These are phyloP conservation scores for Reticulitermes lucifugus DNA, from an alignment of 2,888 invertebrate species.

Conservation along the genomic window DNA sequence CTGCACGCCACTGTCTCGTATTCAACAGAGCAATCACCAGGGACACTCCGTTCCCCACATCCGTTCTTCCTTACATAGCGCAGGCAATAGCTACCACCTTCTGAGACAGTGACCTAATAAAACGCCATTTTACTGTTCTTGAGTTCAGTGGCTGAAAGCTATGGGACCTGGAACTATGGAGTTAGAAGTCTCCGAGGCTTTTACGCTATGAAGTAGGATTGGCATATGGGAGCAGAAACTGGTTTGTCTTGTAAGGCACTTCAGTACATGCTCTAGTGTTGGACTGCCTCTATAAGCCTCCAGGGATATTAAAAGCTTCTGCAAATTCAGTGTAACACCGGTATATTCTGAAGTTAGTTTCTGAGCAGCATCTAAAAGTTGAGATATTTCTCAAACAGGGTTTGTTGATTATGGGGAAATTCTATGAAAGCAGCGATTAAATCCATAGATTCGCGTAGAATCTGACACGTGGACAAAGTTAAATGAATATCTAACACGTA, in stretches of 20 bases:
- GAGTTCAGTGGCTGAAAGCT: constrained; percentile 17
- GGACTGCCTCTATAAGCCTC: background rate
- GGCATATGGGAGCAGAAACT: background rate
- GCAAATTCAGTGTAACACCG: background rate
- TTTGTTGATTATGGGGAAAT: background rate
- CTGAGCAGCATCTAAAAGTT: background rate
- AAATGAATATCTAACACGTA: too few relatives aligned
- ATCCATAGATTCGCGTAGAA: too few relatives aligned
- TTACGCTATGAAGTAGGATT: background rate
- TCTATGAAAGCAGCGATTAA: too few relatives aligned
- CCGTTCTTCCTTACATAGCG: background rate
- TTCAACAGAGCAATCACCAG: background rate
- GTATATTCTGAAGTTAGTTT: background rate
- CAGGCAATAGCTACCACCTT: background rate
- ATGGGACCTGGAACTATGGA: background rate
- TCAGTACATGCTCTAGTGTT: background rate
- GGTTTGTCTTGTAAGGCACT: background rate
- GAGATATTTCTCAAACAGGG: background rate
- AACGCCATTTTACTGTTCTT: constrained; percentile 1
- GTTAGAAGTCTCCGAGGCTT: background rate
- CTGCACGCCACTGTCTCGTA: background rate
- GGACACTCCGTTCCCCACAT: background rate
- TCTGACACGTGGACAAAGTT: too few relatives aligned
- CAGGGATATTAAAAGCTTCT: background rate
- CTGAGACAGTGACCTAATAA: background rate